A percentile compares a stretch with the other conserved stretches of the same genome.
These are phyloP conservation scores for Typhlomys cinereus DNA, from an alignment of 2,113 vertebrate species.

Conservation along the genomic window DNA sequence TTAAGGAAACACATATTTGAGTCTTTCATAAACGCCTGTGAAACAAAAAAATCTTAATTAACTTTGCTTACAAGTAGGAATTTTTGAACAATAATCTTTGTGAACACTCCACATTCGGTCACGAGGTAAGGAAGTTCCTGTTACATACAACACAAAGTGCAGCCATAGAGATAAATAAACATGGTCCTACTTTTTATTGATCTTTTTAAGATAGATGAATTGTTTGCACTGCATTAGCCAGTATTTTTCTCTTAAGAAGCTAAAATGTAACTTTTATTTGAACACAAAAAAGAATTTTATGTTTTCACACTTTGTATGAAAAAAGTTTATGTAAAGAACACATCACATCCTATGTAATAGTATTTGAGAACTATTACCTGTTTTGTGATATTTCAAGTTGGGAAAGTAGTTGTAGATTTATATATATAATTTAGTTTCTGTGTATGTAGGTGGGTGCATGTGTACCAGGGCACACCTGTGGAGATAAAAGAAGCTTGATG, in stretches of 20 bases:
- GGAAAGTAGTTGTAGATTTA: constrained; percentile 23
- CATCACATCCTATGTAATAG: constrained; percentile 26
- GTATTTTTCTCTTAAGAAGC: constrained; percentile 58
- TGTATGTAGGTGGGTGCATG: too few species aligned
- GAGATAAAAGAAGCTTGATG: too few species aligned
- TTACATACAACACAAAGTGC: constrained; percentile 15
- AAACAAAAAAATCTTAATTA: constrained; percentile 31
- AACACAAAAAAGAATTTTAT: constrained; percentile 58
- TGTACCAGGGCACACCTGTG: too few species aligned
- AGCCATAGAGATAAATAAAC: constrained; percentile 23
- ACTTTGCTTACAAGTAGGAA: constrained; percentile 35
- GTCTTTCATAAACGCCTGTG: constrained; percentile 16
- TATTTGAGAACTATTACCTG: constrained; percentile 45
- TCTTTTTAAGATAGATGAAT: constrained; percentile 47
- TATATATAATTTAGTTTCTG: not conserved
- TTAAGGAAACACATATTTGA: constrained; percentile 24
- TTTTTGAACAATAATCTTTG: constrained; percentile 35
- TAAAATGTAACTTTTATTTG: constrained; percentile 55
- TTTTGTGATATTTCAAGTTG: not conserved
- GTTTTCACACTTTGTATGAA: too few species aligned
- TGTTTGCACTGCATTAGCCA: not conserved
- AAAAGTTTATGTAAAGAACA: constrained; percentile 29
- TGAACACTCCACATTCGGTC: not conserved
- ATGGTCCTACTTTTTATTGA: not conserved
- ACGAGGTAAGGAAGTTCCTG: constrained; percentile 31